Conservation (phyloP, 2,888 invertebrate species). For the Osmoderma eremita region DNA sequence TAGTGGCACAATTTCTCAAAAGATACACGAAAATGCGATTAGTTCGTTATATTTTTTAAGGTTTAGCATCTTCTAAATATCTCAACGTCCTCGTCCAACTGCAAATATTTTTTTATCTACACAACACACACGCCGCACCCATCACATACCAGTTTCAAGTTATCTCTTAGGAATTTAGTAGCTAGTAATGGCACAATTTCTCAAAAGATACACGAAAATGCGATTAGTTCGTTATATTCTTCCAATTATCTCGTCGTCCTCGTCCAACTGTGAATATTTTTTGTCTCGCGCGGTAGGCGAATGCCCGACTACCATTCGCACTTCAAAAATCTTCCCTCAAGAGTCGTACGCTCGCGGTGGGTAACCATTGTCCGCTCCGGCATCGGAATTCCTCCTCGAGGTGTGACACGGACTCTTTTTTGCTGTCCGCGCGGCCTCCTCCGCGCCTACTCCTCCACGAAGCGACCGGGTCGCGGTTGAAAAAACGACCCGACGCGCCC, state of each 20-base stretch:
- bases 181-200: not conserved
- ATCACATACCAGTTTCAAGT: too few relatives aligned
- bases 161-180: too few relatives aligned
- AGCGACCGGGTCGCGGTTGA: conserved; percentile 37
- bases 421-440: conserved; percentile 47
- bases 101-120: conserved; percentile 54
- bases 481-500: conserved; percentile 36
- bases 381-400: conserved; percentile 53
- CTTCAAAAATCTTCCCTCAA: conserved; percentile 19
- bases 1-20: not conserved
- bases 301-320: conserved; percentile 47
- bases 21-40: not conserved
- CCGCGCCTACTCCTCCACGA: conserved; percentile 46
- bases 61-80: not conserved
- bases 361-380: conserved; percentile 53
- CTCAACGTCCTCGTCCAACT: conserved; percentile 22
- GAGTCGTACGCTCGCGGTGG: conserved; percentile 50
- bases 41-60: not conserved
- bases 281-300: conserved; percentile 56
- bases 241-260: not conserved
- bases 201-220: not conserved
- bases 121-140: too few relatives aligned
- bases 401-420: conserved; percentile 50
- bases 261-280: conserved; percentile 50
- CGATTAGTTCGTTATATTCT: too few relatives aligned